Evolutionary conservation across 2,113 vertebrate species (phyloP).

Genomic region (Pelmatolapia mariae): DNA sequence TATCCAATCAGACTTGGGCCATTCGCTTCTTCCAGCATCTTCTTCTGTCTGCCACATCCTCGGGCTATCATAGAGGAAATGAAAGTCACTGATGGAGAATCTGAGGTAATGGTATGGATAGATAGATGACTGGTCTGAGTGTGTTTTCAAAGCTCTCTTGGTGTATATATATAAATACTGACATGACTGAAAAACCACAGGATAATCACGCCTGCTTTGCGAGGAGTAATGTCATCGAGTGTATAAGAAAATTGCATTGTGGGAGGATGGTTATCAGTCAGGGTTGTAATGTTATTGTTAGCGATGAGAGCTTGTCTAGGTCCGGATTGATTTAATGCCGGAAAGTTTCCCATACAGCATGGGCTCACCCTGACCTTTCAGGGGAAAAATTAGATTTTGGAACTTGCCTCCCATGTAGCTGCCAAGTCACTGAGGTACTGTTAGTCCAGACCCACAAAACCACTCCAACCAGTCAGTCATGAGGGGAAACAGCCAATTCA

Average conservation of each 20-base stretch:
- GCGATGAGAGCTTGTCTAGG: constrained; percentile 4
- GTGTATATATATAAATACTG: not conserved
- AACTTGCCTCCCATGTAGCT: not conserved
- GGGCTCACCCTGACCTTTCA: constrained; percentile 35
- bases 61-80: constrained; percentile 51
- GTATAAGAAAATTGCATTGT: constrained; percentile 1
- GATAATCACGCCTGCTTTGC: not conserved
- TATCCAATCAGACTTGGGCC: constrained; percentile 43
- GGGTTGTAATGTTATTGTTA: constrained; percentile 9
- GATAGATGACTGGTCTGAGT: constrained; percentile 33
- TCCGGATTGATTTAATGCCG: constrained; percentile 29
- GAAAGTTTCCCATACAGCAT: not conserved
- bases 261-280: constrained; percentile 12
- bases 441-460: constrained; percentile 1
- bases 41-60: constrained; percentile 21
- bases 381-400: constrained; percentile 16
- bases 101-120: constrained; percentile 22
- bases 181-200: not conserved
- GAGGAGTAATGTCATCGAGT: not conserved
- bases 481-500: not conserved
- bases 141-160: not conserved
- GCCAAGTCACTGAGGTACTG: constrained; percentile 7
- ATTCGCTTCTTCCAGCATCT: constrained; percentile 15
- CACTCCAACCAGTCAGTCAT: constrained; percentile 9
- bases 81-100: constrained; percentile 54